Percentiles rank a stretch among this genome's conserved stretches.
Evolutionary conservation across 2,113 vertebrate species (phyloP).

Genomic region (Tupaia chinensis): DNA sequence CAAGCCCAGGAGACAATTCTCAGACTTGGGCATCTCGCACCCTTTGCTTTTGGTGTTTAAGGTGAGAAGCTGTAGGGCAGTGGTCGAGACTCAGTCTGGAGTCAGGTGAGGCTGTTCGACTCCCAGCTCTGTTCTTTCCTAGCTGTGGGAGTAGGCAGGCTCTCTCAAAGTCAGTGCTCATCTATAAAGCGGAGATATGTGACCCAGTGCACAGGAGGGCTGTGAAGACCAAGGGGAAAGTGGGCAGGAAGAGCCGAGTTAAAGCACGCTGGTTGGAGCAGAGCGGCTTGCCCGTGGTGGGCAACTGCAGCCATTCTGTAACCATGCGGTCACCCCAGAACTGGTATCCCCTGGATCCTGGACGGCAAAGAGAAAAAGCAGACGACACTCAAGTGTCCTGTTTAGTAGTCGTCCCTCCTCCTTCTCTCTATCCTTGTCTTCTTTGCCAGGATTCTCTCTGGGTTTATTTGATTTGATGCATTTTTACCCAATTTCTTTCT

Average conservation of each 20-base stretch:
- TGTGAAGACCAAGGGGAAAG: background rate
- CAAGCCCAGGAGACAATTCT: background rate
- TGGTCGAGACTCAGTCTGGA: background rate
- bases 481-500: background rate
- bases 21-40: background rate
- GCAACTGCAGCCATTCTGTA: background rate
- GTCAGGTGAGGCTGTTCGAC: background rate
- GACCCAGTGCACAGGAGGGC: background rate
- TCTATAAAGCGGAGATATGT: background rate
- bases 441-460: background rate
- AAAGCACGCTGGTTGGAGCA: too few species aligned
- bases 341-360: background rate
- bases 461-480: background rate
- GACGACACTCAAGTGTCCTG: background rate
- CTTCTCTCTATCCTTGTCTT: background rate
- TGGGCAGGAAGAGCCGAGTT: background rate
- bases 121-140: background rate
- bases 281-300: rapidly evolving
- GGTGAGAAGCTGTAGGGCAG: background rate
- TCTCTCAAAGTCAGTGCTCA: background rate
- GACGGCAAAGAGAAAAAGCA: background rate
- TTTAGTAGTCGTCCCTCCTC: background rate
- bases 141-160: background rate
- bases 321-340: background rate
- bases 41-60: background rate